Evolutionary conservation across 2,113 vertebrate species (phyloP), one percentile per base, ranked within the genome.

Genomic region (Cephalopholis sonnerati): DNA sequence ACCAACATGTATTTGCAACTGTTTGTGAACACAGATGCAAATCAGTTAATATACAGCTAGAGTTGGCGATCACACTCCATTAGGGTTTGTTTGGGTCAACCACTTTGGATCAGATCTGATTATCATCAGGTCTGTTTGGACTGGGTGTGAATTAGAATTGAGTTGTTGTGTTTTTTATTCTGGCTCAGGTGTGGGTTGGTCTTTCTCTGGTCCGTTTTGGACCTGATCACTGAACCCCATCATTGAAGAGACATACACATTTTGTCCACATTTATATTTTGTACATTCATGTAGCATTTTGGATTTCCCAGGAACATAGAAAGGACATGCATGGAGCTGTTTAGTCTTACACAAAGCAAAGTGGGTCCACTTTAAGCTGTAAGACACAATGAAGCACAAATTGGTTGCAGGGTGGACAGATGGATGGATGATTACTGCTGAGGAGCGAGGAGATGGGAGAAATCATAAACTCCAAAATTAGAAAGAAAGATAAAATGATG

Each of bases 401-500:
- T 53, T 74, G 74, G 63, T 57, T 74, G 58, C 63, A 73, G 36
- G 70, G 67, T 83, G 82, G 88, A 89, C 90, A 93, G 91, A 93
- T 93, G 92, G 89, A 79, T 72, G 67, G 72, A 76, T 86, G 83
- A 92, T 93, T 91, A 76, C 88, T 79, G 74, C 74, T 54, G 71
- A 83, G 54, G 83, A 88, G 77, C 54, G 74, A 86, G 85, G 82
- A 91, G 71, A 87, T 80, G 78, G 55, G 68, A 86, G 85, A 85
- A 92, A 82, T 84, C 86, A 71, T 76, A 69, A 88, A 86, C 50
- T 87, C 84, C 77, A 80, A 79, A 88, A 89, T 92, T 93, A 91
- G 90, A 92, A 81, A 67, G 84, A 74, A 50, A 66, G 86, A 89
- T 91, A 77, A 89, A 92, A 77, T 67, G 2, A 70, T 77, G 68